Percentiles rank a stretch among this genome's conserved stretches.
phyloP scores from a whole-genome alignment of 1,140 invertebrate genomes.

The Phocides pigmalion region DNA sequence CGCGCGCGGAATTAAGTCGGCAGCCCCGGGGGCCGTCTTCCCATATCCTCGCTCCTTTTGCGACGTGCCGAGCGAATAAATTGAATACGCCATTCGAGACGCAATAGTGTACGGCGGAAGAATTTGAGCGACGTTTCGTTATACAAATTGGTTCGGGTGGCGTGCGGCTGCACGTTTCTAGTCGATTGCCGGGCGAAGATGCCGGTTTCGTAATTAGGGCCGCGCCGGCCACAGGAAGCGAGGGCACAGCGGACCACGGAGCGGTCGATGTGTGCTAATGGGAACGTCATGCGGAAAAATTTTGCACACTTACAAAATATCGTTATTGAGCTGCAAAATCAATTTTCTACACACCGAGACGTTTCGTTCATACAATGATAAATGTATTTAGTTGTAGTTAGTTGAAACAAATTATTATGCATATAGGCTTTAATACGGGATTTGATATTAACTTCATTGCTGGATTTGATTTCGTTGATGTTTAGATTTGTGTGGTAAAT shows the following conservation, averaged over 20 bases:
- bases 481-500: too few species aligned
- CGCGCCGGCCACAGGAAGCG: not conserved
- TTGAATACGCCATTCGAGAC: conserved; percentile 23
- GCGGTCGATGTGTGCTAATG: not conserved
- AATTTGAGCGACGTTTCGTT: conserved; percentile 18
- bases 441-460: too few species aligned
- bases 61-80: conserved; percentile 28
- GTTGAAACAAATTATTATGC: too few species aligned
- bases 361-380: too few species aligned
- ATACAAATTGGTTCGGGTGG: conserved; percentile 5
- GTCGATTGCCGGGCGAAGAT: not conserved
- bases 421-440: too few species aligned
- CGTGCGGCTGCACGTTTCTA: conserved; percentile 1
- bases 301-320: not conserved
- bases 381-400: too few species aligned
- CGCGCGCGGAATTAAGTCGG: conserved; percentile 25
- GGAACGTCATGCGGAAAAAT: not conserved
- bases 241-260: not conserved
- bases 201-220: conserved; percentile 2
- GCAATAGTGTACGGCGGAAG: conserved; percentile 25
- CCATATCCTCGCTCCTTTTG: conserved; percentile 21
- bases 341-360: not conserved
- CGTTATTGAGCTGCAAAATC: not conserved
- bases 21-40: conserved; percentile 20
- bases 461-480: too few species aligned